Evolutionary conservation across 2,888 invertebrate genomes (phyloP).

Genomic region (Crocallis elinguaria): DNA sequence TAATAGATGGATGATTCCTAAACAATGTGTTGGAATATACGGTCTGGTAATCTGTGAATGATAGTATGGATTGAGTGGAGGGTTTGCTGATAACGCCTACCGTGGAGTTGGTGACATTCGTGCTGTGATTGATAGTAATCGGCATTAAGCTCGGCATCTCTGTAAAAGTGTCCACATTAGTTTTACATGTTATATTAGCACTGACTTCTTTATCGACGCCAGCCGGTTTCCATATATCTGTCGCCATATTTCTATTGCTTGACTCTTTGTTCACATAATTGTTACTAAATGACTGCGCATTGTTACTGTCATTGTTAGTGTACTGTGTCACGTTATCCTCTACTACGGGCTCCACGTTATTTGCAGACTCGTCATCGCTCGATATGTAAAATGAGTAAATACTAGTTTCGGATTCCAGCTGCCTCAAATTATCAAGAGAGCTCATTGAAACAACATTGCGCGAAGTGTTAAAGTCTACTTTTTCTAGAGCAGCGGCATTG

Average conservation of each 20-base stretch:
- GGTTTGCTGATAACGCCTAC: slow-evolving; percentile 49
- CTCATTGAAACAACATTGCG: slow-evolving; percentile 51
- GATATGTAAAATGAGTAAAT: slow-evolving; percentile 55
- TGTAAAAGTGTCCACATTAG: slow-evolving; percentile 51
- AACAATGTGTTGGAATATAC: slow-evolving; percentile 40
- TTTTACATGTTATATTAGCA: slow-evolving; percentile 45
- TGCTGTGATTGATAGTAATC: slow-evolving; percentile 43
- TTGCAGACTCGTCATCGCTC: slow-evolving; percentile 31
- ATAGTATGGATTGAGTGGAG: slow-evolving; percentile 53
- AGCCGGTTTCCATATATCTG: slow-evolving; percentile 26
- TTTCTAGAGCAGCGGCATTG: slow-evolving; percentile 41
- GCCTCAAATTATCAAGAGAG: slow-evolving; percentile 56
- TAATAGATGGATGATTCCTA: slow-evolving; percentile 11
- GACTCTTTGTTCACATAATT: slow-evolving; percentile 1
- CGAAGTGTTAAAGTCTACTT: slow-evolving; percentile 34
- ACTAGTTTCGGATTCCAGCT: slow-evolving; percentile 54
- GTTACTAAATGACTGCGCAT: slow-evolving; percentile 2
- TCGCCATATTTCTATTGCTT: not conserved
- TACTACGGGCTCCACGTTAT: not conserved
- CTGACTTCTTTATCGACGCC: slow-evolving; percentile 63
- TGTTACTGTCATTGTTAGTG: not conserved
- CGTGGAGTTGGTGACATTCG: slow-evolving; percentile 51
- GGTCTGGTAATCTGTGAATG: slow-evolving; percentile 45
- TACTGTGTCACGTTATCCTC: not conserved
- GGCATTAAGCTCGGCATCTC: slow-evolving; percentile 54